Conservation (phyloP, 1,140 invertebrate genomes). For the Conopomorpha cramerella region DNA sequence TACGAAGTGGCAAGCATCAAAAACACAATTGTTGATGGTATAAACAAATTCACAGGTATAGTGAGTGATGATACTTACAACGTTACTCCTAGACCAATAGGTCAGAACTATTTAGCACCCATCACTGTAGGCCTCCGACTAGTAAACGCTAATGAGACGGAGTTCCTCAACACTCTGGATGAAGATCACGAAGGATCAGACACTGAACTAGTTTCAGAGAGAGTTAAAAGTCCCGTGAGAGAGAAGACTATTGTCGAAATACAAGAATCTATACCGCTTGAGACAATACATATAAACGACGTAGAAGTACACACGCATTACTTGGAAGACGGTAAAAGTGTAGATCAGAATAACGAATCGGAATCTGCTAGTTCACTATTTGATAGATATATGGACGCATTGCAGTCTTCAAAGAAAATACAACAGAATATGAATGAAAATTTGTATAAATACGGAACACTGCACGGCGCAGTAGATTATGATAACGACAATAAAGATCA, state of each 20-base stretch:
- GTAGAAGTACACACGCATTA: conserved; percentile 57
- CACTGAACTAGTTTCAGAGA: conserved; percentile 28
- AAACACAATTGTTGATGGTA: conserved; percentile 18
- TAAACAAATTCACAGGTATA: conserved; percentile 16
- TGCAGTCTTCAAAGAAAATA: conserved; percentile 23
- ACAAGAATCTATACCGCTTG: conserved; percentile 62
- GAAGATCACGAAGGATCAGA: conserved; percentile 39
- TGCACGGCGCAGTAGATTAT: conserved; percentile 13
- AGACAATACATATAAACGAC: conserved; percentile 49
- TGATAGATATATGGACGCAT: conserved; percentile 30
- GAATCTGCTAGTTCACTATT: conserved; percentile 23
- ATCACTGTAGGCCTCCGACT: conserved; percentile 59
- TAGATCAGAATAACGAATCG: conserved; percentile 20
- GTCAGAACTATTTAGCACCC: conserved; percentile 57
- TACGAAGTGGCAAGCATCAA: conserved; percentile 32
- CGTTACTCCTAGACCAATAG: conserved; percentile 52
- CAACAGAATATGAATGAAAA: conserved; percentile 31
- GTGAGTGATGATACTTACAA: conserved; percentile 19
- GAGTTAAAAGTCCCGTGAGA: conserved; percentile 20
- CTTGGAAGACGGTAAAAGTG: conserved; percentile 39
- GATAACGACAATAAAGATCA: conserved; percentile 16
- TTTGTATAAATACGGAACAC: conserved; percentile 22
- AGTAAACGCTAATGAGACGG: conserved; percentile 37
- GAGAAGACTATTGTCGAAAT: conserved; percentile 62
- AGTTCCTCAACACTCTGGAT: conserved; percentile 23